These are phyloP conservation scores for Cantharis rufa DNA, from an alignment of 2,888 invertebrate species.

Conservation along the genomic window DNA sequence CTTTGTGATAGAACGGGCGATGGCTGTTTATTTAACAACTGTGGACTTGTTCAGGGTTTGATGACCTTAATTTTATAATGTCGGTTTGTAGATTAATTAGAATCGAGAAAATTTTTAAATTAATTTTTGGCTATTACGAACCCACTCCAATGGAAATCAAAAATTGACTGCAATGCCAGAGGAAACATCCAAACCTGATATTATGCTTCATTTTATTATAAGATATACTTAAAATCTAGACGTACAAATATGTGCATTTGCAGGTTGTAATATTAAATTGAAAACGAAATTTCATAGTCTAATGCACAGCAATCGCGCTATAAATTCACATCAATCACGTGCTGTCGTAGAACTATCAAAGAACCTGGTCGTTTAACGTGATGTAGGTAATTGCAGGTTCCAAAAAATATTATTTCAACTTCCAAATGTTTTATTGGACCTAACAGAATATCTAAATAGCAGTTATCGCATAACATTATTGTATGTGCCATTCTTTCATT, in stretches of 20 bases:
- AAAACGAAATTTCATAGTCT: background rate
- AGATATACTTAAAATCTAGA: too few relatives aligned
- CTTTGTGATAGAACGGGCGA: background rate
- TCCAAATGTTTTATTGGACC: background rate
- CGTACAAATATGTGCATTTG: background rate
- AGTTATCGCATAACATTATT: background rate
- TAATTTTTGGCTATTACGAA: background rate
- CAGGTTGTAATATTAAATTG: background rate
- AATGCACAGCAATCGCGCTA: background rate
- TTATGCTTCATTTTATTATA: too few relatives aligned
- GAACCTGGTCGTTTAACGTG: background rate
- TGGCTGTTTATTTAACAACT: slow-evolving; percentile 7
- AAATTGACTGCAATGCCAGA: background rate
- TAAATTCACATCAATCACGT: background rate
- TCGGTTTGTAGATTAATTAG: background rate
- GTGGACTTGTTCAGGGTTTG: slow-evolving; percentile 10
- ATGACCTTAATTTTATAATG: slow-evolving; percentile 6
- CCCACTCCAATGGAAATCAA: background rate
- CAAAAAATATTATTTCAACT: background rate
- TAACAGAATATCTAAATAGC: background rate
- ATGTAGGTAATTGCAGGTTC: background rate
- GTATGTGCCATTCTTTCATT: background rate
- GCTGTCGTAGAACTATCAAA: background rate
- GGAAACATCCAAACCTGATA: background rate
- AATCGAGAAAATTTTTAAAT: background rate